phyloP scores from a whole-genome alignment of 2,888 invertebrate genomes.

The Euzetes globulus region DNA sequence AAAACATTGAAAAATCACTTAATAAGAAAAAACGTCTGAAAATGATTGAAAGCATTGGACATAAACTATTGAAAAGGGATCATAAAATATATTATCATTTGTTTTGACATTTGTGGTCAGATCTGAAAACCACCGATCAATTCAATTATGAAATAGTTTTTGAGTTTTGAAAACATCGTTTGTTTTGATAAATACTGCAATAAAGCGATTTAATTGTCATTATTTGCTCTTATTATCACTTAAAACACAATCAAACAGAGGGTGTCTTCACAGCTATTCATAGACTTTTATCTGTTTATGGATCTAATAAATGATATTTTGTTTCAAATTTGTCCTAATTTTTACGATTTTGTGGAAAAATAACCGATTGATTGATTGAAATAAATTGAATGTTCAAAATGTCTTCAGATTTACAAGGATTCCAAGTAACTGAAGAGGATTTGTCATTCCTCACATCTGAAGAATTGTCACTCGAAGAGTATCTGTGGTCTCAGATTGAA shows the following conservation, averaged over 20 bases:
- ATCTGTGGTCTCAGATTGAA: constrained; percentile 13
- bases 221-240: no score
- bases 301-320: neutral
- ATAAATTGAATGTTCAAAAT: neutral
- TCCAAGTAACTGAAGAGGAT: neutral
- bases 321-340: neutral
- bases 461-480: neutral
- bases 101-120: no score
- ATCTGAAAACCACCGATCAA: no score
- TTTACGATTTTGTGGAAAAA: neutral
- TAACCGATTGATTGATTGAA: neutral
- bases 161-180: no score
- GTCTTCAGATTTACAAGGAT: neutral
- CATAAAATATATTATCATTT: no score
- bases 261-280: neutral
- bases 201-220: no score
- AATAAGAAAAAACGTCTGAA: no score
- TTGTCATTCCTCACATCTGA: neutral
- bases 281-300: neutral
- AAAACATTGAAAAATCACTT: no score
- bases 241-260: neutral
- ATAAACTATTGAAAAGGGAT: no score
- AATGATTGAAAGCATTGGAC: no score
- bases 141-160: no score
- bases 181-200: no score